phyloP scores from a whole-genome alignment of 1,140 invertebrate genomes.

The Phenacoccus solenopsis region DNA sequence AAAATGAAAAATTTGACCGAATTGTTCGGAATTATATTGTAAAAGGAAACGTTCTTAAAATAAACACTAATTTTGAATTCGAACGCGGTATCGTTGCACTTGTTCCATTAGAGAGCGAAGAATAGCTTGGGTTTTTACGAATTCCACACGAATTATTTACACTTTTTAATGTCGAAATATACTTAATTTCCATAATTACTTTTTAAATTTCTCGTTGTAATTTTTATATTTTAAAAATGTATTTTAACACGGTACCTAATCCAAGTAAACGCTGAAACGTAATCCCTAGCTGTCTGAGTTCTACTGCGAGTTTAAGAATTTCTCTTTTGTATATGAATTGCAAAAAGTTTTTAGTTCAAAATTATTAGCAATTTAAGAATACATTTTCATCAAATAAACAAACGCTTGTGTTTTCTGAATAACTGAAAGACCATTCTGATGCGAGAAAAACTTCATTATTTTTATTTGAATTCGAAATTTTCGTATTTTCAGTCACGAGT shows the following conservation, averaged over 20 bases:
- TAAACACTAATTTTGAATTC: not conserved
- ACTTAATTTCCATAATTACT: slow-evolving; percentile 3
- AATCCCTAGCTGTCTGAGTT: too few relatives aligned
- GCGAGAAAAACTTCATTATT: too few relatives aligned
- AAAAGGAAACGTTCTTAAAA: not conserved
- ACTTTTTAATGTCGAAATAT: not conserved
- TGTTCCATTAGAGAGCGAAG: not conserved
- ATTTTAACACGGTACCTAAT: not conserved
- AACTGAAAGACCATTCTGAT: too few relatives aligned
- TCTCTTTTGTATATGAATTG: too few relatives aligned
- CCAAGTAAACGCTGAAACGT: too few relatives aligned
- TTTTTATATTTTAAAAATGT: not conserved
- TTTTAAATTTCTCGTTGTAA: not conserved
- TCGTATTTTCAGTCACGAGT: too few relatives aligned
- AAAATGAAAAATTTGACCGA: not conserved
- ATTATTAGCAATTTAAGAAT: too few relatives aligned
- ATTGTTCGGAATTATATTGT: not conserved
- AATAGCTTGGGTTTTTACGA: not conserved
- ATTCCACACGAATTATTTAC: not conserved
- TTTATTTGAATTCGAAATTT: too few relatives aligned
- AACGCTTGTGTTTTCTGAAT: too few relatives aligned
- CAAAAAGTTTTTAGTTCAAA: too few relatives aligned
- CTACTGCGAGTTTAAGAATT: too few relatives aligned
- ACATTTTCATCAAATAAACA: too few relatives aligned
- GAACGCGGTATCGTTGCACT: not conserved